Base-by-base conservation (phyloP, 2,113 vertebrate genomes). In the Macaca fascicularis region DNA sequence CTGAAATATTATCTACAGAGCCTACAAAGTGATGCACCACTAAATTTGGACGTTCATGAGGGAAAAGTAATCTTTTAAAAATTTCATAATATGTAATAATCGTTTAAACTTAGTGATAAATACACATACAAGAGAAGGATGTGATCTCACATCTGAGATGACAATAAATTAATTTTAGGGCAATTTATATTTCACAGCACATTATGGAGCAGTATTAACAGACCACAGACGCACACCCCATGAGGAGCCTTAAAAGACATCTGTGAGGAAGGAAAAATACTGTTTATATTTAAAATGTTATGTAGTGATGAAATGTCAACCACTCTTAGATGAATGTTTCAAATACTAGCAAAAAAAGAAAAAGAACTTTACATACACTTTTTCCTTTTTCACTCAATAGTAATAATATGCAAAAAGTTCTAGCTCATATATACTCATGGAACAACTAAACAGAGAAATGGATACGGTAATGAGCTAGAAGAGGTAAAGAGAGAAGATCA, bases 111-210 rank as follows among this genome's bases (percentile, higher is more conserved):
- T 69, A 72, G 13, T 67, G n/a, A 83, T 81, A 92, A 70, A 94
- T 38, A 38, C 17, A 78, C 59, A 82, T n/a, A 48, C 6, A 72
- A 32, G 43, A 95, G 19, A 94, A 4, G 2, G 35, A 85, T 74
- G 25, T 3, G 2, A 88, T 90, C 48, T 79, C 55, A 74, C 20
- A 93, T 96, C n/a, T 74, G 55, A 94, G 25, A 74, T 74, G 75
- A 76, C 94, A 94, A 81, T 57, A 95, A 93, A 91, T 94, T 93
- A 92, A 81, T 32, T 74, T 88, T 27, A 2, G 52, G 32, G 35
- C 50, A 90, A 81, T 95, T 92, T 93, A 87, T 95, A 70, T 95
- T 90, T 95, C 69, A 85, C 16, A 92, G 87, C n/a, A 82, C 64
- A 92, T 79, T 81, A 50, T 59, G 57, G 87, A 45, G 27, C 30